These are phyloP conservation scores for Drosophila funebris DNA, from an alignment of 1,140 invertebrate species.

Conservation along the genomic window DNA sequence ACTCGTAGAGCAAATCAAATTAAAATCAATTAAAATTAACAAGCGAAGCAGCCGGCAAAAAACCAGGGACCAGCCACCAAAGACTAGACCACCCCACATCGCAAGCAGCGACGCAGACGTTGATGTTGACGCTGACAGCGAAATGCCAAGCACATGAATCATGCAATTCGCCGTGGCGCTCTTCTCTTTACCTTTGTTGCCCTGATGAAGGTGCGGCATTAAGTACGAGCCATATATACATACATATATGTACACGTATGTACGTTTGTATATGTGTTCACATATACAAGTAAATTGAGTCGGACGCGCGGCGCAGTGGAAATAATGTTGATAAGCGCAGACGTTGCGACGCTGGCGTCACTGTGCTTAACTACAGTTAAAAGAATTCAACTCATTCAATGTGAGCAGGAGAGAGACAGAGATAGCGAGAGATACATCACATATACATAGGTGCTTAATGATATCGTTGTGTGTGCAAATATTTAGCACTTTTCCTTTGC, in stretches of 20 bases:
- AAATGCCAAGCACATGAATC: constrained; percentile 72
- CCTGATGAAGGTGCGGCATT: constrained; percentile 51
- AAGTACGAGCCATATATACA: too few species aligned
- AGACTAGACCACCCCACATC: constrained; percentile 21
- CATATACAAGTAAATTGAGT: constrained; percentile 49
- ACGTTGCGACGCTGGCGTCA: constrained; percentile 27
- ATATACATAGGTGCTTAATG: constrained; percentile 9
- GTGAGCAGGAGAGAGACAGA: neutral
- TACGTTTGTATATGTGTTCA: neutral
- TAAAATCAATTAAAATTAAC: constrained; percentile 80
- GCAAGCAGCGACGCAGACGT: constrained; percentile 10
- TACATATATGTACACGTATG: neutral
- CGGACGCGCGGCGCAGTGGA: constrained; percentile 15
- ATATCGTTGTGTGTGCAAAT: constrained; percentile 60
- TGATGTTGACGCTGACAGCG: constrained; percentile 27
- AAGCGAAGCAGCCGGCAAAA: constrained; percentile 56
- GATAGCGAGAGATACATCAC: constrained; percentile 9
- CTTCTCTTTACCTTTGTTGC: constrained; percentile 34
- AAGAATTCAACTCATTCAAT: constrained; percentile 20
- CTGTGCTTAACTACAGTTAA: constrained; percentile 22
- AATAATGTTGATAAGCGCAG: constrained; percentile 61
- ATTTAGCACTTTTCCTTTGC: constrained; percentile 51
- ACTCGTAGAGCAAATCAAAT: constrained; percentile 60
- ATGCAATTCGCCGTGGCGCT: constrained; percentile 44
- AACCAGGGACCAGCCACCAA: constrained; percentile 4